Base-by-base conservation (phyloP, 2,797 vertebrate species). In the Setipinna tenuifilis region DNA sequence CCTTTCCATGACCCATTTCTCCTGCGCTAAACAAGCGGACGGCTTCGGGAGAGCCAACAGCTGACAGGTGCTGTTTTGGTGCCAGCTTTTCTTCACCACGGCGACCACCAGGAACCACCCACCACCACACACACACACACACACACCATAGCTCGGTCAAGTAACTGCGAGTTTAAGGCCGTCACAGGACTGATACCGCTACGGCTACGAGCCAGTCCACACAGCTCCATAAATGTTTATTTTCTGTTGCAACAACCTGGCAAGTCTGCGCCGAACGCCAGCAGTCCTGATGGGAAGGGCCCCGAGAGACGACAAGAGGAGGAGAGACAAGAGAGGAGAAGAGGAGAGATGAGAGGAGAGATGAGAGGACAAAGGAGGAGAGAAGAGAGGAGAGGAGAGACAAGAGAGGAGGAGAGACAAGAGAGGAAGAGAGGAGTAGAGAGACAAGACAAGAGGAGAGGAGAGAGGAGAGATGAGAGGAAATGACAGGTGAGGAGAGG, bases 401-500 rank as follows among this genome's bases (percentile, higher is more conserved):
- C 12, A 12, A 80, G 25, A 35, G 65, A 0, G 65, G 12, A 58
- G 12, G 65, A 35, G 28, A 48, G 90, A 91, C 65, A 21, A 44
- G 71, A 25, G 54, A 4, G 31, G 61, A 28, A 82, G 46, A 44
- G 17, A 2, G 0, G n/a, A n/a, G n/a, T n/a, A 84, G 28, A n/a
- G 21, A 41, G 28, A 59, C 23, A 23, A 19, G 14, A 25, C 48
- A 83, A 5, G 82, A 35, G n/a, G 21, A 57, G 78, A 61, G 61
- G 41, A 31, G 54, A 44, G 14, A 19, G 46, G 16, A 3, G 31
- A 81, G n/a, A 25, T 11, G 23, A 23, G 23, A 28, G 14, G 19
- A 12, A 57, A n/a, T 44, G 57, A 12, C 1, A 61, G 10, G 59
- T 48, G 23, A 21, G 46, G 2, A 11, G 65, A 11, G 35, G 31